phyloP scores from a whole-genome alignment of 1,140 invertebrate species.

The Heliconius himera region DNA sequence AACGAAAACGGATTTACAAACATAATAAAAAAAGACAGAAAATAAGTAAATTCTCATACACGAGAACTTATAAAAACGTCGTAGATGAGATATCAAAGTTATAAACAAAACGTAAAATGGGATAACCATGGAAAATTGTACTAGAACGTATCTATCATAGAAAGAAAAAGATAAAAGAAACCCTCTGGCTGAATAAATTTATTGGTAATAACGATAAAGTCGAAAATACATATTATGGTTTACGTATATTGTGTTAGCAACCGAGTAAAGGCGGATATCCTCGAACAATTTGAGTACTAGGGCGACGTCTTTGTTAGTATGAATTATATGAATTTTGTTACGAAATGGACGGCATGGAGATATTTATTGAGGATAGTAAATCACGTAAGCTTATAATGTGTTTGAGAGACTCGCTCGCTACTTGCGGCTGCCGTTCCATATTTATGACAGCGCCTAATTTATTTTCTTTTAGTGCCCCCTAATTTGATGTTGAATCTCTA shows the following conservation, averaged over 20 bases:
- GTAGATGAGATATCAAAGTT: not conserved
- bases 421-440: slow-evolving; percentile 24
- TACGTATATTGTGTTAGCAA: slow-evolving; percentile 45
- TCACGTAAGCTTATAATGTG: slow-evolving; percentile 56
- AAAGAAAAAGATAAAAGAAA: slow-evolving; percentile 20
- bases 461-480: slow-evolving; percentile 11
- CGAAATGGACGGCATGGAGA: slow-evolving; percentile 50
- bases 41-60: slow-evolving; percentile 16
- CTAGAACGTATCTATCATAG: slow-evolving; percentile 24
- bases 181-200: slow-evolving; percentile 27
- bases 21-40: not conserved
- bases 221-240: slow-evolving; percentile 38
- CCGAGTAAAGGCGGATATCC: slow-evolving; percentile 33
- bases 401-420: slow-evolving; percentile 43
- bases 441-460: slow-evolving; percentile 25
- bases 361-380: slow-evolving; percentile 55
- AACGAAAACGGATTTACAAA: not conserved
- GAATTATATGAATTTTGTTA: slow-evolving; percentile 53
- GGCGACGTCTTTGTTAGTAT: slow-evolving; percentile 51
- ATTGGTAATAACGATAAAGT: slow-evolving; percentile 44
- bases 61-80: slow-evolving; percentile 18
- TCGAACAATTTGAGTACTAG: slow-evolving; percentile 41
- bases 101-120: slow-evolving; percentile 28
- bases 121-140: slow-evolving; percentile 30
- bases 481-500: not conserved